These are phyloP conservation scores for Leptobrachium leishanense DNA, from an alignment of 2,113 vertebrate genomes.

Conservation along the genomic window DNA sequence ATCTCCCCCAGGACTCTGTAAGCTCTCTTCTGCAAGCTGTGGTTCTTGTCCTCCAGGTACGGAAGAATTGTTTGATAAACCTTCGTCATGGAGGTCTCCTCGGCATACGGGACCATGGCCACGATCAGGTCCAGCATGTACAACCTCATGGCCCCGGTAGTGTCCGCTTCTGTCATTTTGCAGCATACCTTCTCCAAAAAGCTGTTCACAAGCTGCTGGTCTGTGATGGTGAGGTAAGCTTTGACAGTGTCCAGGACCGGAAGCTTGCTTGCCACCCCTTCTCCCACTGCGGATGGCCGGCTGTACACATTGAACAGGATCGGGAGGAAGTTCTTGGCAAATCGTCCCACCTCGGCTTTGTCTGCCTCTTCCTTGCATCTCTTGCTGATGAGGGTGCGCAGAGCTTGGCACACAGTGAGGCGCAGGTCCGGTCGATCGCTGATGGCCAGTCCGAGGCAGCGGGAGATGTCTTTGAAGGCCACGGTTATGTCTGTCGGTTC, in stretches of 20 bases:
- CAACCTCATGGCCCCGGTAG: slow-evolving; percentile 77
- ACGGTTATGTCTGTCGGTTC: slow-evolving; percentile 75
- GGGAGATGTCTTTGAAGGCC: slow-evolving; percentile 85
- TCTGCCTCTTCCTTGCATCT: slow-evolving; percentile 85
- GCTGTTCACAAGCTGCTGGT: slow-evolving; percentile 78
- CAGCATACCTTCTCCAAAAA: slow-evolving; percentile 88
- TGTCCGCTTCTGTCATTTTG: slow-evolving; percentile 75
- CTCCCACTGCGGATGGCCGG: slow-evolving; percentile 66
- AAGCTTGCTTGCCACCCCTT: slow-evolving; percentile 72
- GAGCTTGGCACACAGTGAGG: slow-evolving; percentile 83
- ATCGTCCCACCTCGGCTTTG: slow-evolving; percentile 80
- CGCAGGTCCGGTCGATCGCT: slow-evolving; percentile 85
- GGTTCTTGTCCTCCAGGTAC: slow-evolving; percentile 85
- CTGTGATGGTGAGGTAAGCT: slow-evolving; percentile 82
- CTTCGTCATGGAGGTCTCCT: slow-evolving; percentile 76
- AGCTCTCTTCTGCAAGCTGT: slow-evolving; percentile 90
- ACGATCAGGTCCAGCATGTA: slow-evolving; percentile 90
- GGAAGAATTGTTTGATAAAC: slow-evolving; percentile 82
- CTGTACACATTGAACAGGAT: slow-evolving; percentile 95
- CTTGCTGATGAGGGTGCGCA: slow-evolving; percentile 87
- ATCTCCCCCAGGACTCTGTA: slow-evolving; percentile 94
- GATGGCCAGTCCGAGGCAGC: slow-evolving; percentile 82
- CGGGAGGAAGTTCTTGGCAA: slow-evolving; percentile 96
- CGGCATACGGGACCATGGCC: slow-evolving; percentile 83
- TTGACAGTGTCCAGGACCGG: slow-evolving; percentile 90